Percentiles rank a stretch among this genome's conserved stretches.
These are phyloP conservation scores for Radopholus similis DNA, from an alignment of 1,140 invertebrate genomes.

Conservation along the genomic window DNA sequence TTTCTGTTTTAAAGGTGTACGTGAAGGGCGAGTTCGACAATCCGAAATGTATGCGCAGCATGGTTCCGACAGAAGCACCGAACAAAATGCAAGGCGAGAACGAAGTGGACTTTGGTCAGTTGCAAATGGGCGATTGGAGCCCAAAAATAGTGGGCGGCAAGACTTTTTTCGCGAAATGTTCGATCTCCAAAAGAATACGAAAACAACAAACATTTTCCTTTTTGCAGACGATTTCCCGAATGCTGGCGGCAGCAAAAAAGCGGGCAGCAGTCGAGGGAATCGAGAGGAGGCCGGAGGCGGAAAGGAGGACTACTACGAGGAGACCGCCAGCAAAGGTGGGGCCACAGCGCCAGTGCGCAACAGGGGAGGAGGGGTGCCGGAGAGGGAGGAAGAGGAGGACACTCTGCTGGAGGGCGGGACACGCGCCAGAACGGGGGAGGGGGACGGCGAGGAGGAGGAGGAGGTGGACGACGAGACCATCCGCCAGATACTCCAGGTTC, in stretches of 20 bases:
- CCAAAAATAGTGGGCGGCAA: background rate
- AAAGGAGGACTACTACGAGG: background rate
- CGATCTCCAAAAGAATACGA: too few relatives aligned
- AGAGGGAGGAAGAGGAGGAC: background rate
- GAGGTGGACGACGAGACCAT: slow-evolving; percentile 4
- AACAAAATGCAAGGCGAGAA: background rate
- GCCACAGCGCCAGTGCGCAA: background rate
- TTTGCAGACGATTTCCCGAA: too few relatives aligned
- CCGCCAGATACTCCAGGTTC: slow-evolving; percentile 2
- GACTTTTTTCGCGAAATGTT: too few relatives aligned
- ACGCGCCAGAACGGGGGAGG: background rate
- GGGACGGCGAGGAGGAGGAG: background rate
- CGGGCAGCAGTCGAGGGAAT: background rate
- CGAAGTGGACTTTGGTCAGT: background rate
- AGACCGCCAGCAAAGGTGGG: background rate
- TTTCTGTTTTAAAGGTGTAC: too few relatives aligned
- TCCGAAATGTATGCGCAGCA: slow-evolving; percentile 15
- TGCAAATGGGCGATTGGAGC: too few relatives aligned
- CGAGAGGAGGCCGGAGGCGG: background rate
- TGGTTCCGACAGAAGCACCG: background rate
- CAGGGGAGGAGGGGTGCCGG: background rate
- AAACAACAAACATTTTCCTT: too few relatives aligned
- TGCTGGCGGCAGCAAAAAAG: too few relatives aligned
- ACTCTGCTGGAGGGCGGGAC: background rate
- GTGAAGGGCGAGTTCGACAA: slow-evolving; percentile 29